Base-by-base conservation (phyloP, 2,888 invertebrate genomes). In the Thecophora atra region DNA sequence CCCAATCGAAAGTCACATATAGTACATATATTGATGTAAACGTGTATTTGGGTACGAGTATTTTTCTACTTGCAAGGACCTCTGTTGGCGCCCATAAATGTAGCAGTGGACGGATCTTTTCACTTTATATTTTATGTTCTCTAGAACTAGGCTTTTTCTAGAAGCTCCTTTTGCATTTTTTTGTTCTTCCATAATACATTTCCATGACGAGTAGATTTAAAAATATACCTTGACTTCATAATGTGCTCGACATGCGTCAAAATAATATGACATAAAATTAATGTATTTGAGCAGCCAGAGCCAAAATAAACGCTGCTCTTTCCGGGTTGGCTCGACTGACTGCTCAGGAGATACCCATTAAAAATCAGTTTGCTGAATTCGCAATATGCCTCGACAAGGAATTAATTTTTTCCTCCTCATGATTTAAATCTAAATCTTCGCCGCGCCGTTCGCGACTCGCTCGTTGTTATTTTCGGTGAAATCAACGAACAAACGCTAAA, bases 131-230 rank as follows among this genome's bases (percentile, higher is more conserved):
- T n/a, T n/a, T n/a, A n/a, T n/a, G n/a, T n/a, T n/a, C n/a, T n/a
- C n/a, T n/a, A n/a, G n/a, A n/a, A n/a, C n/a, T n/a, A n/a, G 3
- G 44, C 63, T 56, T 64, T 63, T 44, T 56, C 30, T 42, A 47
- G 62, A 62, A 44, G 62, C 70, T 74, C 58, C 58, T 62, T 30
- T 28, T 72, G 58, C 42, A 70, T 30, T 65, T 37, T n/a, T 62
- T 21, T 52, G 13, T 19, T 56, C 24, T 24, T n/a, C 5, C 7
- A 56, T 1, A n/a, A 56, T 26, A 5, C 56, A 26, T 24, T 21
- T 37, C 56, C 0, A 13, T 42, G 65, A 62, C 67, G 26, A 1
- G 26, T 13, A 24, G 19, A 47, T 5, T 11, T 47, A 47, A 47
- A 47, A 47, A 47, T 47, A 47, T 1, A 47, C 13, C 4, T n/a